Conservation (phyloP, 2,888 invertebrate genomes). For the Neria commutata region DNA sequence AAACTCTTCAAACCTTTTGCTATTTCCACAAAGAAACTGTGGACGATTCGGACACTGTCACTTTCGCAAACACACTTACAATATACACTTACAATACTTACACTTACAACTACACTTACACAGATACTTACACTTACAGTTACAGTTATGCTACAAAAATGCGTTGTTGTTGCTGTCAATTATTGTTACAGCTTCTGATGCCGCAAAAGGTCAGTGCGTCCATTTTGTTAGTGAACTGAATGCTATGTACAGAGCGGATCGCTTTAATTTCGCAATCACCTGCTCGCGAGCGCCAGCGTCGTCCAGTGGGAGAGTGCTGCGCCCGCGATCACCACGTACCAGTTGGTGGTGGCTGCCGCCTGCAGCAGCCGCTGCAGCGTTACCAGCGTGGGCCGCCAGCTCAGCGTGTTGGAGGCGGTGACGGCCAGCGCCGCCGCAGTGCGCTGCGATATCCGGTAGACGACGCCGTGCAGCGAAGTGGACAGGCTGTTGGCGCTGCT, state of each 20-base stretch:
- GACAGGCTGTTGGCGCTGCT: constrained; percentile 57
- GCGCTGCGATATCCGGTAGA: constrained; percentile 35
- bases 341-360: constrained; percentile 15
- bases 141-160: background rate
- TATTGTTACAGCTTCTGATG: background rate
- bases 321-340: constrained; percentile 23
- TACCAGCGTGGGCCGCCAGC: constrained; percentile 11
- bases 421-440: constrained; percentile 26
- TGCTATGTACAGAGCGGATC: too few species aligned
- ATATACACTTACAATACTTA: too few species aligned
- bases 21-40: background rate
- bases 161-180: background rate
- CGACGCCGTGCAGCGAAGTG: constrained; percentile 39
- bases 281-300: constrained; percentile 12
- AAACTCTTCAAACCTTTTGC: background rate
- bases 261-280: constrained; percentile 19
- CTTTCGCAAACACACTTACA: too few species aligned
- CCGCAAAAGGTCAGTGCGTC: too few species aligned
- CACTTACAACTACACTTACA: too few species aligned
- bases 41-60: too few species aligned
- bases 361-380: constrained; percentile 23
- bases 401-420: constrained; percentile 34
- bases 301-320: constrained; percentile 28
- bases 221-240: too few species aligned
- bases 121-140: too few species aligned